Evolutionary conservation across 2,797 vertebrate genomes (phyloP), one percentile per base, ranked within the genome.

Genomic region (Gobionotothen gibberifrons): DNA sequence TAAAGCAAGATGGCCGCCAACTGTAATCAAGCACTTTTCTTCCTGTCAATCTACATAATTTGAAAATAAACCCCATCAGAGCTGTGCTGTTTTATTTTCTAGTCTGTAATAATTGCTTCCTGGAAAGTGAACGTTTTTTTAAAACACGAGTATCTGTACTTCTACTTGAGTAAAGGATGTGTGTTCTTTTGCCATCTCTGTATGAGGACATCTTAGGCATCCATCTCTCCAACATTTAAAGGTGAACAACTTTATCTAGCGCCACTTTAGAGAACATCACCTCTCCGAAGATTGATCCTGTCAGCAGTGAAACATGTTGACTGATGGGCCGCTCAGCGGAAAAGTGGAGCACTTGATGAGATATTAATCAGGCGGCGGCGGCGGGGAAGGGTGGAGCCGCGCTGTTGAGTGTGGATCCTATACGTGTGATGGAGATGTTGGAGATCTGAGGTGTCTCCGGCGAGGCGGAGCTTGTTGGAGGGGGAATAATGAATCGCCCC

Each of bases 321-420:
- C 62, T 79, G 91, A 93, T 90, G 89, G 86, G 70, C 69, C 39
- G 65, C 85, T 86, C 56, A 1, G 17, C 75, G 79, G 82, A 74
- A 89, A 83, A 85, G 85, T 81, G 83, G 81, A 82, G 82, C 81
- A 70, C 81, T 81, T 91, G 89, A 93, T 92, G 91, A 92, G 87
- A 92, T 89, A 91, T 92, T 91, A 93, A 92, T 93, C 91, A 92
- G 88, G 70, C 56, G 13, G 71, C 47, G 84, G 73, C 16, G 78
- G 90, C 82, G 4, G 26, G 26, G 26, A 84, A 81, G 89, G 78
- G 86, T 40, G 81, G 89, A 81, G 83, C 85, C 6, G 72, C 29
- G 17, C 29, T 19, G 54, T 53, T 22, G 69, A 13, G 22, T 1
- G 16, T 3, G 40, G 71, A 72, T 79, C 69, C 64, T 82, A 70